phyloP scores from a whole-genome alignment of 2,113 vertebrate species.

The Ariopsis seemanni region DNA sequence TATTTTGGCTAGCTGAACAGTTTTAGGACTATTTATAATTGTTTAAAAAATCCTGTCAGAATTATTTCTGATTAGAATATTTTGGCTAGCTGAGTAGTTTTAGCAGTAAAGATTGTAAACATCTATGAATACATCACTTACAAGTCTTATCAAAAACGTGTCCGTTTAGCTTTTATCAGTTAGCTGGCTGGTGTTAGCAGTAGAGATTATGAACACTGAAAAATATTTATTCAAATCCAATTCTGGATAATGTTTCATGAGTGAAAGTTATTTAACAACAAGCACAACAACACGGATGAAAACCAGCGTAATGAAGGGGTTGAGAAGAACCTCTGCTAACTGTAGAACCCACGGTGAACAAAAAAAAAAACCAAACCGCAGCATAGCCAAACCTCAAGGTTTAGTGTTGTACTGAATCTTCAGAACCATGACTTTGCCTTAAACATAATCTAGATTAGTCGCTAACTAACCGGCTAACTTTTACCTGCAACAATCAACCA shows the following conservation, averaged over 20 bases:
- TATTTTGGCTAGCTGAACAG: background rate
- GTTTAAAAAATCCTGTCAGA: background rate
- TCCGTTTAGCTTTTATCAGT: background rate
- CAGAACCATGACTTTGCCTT: background rate
- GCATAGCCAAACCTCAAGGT: background rate
- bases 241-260: background rate
- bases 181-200: background rate
- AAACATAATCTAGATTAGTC: background rate
- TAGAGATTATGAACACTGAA: background rate
- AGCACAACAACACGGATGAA: background rate
- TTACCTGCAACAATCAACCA: background rate
- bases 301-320: background rate
- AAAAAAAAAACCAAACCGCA: background rate
- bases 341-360: background rate
- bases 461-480: background rate
- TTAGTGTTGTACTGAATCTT: background rate
- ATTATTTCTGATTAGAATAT: background rate
- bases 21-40: background rate
- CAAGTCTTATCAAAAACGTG: background rate
- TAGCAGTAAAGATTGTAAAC: background rate
- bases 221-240: background rate
- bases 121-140: background rate
- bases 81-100: background rate
- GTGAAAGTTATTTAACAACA: background rate
- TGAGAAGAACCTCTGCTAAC: background rate